Evolutionary conservation across 2,113 vertebrate genomes (phyloP), one percentile per base, ranked within the genome.

Genomic region (Pheucticus melanocephalus): DNA sequence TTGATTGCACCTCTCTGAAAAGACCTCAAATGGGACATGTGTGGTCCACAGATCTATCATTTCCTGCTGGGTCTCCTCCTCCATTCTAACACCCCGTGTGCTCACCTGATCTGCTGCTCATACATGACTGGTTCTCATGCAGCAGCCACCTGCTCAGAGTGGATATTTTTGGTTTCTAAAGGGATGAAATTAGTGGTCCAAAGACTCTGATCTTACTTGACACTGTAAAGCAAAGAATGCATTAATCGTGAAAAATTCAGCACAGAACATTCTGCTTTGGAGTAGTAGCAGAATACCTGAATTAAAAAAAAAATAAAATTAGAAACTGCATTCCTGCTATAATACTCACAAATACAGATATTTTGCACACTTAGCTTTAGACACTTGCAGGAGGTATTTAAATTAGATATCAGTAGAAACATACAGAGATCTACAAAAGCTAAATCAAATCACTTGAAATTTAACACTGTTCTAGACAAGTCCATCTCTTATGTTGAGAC

Each of bases 81-180:
- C 48, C 40, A 6, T 56, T 61, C 37, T 48, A 65, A 0, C 15
- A 18, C 16, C 19, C 25, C 11, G 48, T 40, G 16, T 33, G 27
- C 30, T 75, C 47, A 2, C 61, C 56, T 35, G 18, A 37, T 50
- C 25, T 35, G 6, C 57, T 77, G 28, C 31, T 77, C 5, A 0
- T 33, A 20, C 33, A 33, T 3, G 1, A 6, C 1, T 10, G 18
- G 7, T 11, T n/a, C 39, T 7, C 13, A 30, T 18, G 30, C 27
- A 51, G 22, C n/a, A 82, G 48, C 10, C 8, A 6, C 56, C 33
- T 76, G 42, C 44, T 76, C 42, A 40, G 25, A 86, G 28, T 1
- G 8, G 9, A 20, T 12, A 24, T 12, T 21, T 76, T 57, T 33
- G 1, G 1, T 66, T 86, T 77, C 35, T 47, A 66, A 39, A 31